Percentiles rank a stretch among this genome's conserved stretches.
Conservation (phyloP, 35 echinoderm and acorn worm genomes). For the Hemicentrotus pulcherrimus region DNA sequence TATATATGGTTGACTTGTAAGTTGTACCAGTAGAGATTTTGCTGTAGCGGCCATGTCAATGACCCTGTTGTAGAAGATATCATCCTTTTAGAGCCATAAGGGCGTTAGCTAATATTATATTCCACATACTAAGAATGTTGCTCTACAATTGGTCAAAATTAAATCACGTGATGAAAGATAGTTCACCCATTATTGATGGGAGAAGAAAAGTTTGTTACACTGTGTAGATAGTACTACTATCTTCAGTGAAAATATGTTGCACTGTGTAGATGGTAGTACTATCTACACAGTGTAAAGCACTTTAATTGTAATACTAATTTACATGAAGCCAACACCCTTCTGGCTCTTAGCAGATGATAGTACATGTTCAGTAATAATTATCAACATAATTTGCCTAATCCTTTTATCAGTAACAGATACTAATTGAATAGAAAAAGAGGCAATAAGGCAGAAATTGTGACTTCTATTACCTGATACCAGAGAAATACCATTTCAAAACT, state of each 20-base stretch:
- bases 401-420: background rate
- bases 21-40: background rate
- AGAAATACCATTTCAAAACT: background rate
- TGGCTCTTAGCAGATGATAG: background rate
- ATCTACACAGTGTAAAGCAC: no score
- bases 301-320: no score
- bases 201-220: no score
- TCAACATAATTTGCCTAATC: background rate
- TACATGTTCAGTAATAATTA: background rate
- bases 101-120: no score
- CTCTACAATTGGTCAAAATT: no score
- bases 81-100: no score
- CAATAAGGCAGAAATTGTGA: slow-evolving; percentile 12
- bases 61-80: background rate
- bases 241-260: no score
- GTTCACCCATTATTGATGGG: no score
- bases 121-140: no score
- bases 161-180: no score
- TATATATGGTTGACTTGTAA: background rate
- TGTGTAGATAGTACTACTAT: no score
- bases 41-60: background rate
- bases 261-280: no score
- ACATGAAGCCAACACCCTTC: background rate
- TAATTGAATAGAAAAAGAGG: background rate
- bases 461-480: background rate